A percentile compares a stretch with the other conserved stretches of the same genome.
These are phyloP conservation scores for Rambutsinella grinnellia DNA, from an alignment of 2,888 invertebrate genomes.

Conservation along the genomic window DNA sequence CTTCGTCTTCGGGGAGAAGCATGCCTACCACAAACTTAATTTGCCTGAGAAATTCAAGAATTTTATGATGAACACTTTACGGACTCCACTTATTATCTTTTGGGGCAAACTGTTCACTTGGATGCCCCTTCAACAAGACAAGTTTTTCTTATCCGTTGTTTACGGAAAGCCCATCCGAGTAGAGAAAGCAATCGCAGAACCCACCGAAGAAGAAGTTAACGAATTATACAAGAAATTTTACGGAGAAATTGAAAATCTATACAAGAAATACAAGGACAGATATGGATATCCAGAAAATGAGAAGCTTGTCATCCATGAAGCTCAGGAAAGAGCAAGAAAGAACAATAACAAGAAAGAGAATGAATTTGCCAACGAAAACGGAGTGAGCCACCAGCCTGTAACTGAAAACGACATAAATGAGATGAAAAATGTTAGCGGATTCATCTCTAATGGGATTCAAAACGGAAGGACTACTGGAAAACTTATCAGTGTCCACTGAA, in stretches of 20 bases:
- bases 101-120: constrained; percentile 52
- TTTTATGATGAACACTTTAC: constrained; percentile 47
- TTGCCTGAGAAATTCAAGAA: constrained; percentile 45
- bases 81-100: constrained; percentile 53
- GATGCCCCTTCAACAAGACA: constrained; percentile 39
- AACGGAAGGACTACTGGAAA: constrained; percentile 22
- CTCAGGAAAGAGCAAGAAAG: constrained; percentile 24
- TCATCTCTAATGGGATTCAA: constrained; percentile 15
- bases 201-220: constrained; percentile 47
- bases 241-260: constrained; percentile 30
- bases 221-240: constrained; percentile 49
- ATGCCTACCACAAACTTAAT: constrained; percentile 49
- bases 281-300: constrained; percentile 49
- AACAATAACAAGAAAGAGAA: constrained; percentile 18
- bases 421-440: not conserved
- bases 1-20: constrained; percentile 54
- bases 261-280: constrained; percentile 47
- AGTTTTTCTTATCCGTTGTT: constrained; percentile 45
- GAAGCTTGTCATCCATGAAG: constrained; percentile 41
- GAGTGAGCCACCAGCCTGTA: not conserved
- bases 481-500: constrained; percentile 31
- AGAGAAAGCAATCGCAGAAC: constrained; percentile 32
- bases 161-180: constrained; percentile 50
- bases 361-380: constrained; percentile 10
- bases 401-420: constrained; percentile 1